Percentiles rank a stretch among this genome's conserved stretches.
Conservation (phyloP, 2,888 invertebrate species). For the Pinctada fucata region DNA sequence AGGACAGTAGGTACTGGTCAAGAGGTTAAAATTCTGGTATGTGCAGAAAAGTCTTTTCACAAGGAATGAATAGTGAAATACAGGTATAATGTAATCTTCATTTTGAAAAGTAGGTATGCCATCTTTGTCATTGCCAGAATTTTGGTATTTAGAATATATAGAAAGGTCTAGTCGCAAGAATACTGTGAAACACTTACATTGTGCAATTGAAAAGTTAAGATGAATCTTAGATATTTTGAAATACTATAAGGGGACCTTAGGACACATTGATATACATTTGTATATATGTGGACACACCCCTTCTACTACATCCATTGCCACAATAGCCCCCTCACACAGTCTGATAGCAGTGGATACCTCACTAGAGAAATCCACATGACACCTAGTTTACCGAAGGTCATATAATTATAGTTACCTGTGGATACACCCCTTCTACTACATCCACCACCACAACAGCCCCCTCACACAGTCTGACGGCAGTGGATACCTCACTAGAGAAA, state of each 20-base stretch:
- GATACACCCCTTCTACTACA: constrained; percentile 97
- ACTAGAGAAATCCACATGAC: constrained; percentile 98
- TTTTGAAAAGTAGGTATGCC: too few relatives aligned
- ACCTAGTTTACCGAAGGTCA: too few relatives aligned
- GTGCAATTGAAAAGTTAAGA: too few relatives aligned
- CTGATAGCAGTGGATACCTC: constrained; percentile 98
- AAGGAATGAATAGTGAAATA: background rate
- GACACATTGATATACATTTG: too few relatives aligned
- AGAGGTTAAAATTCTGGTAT: background rate
- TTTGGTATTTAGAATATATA: too few relatives aligned
- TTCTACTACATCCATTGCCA: constrained; percentile 97
- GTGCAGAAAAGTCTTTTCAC: background rate
- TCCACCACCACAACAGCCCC: constrained; percentile 97
- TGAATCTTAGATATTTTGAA: too few relatives aligned
- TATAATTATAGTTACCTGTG: constrained; percentile 81
- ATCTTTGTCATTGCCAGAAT: too few relatives aligned
- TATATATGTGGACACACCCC: constrained; percentile 92
- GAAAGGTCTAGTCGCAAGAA: too few relatives aligned
- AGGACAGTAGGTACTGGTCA: background rate
- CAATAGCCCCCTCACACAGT: constrained; percentile 96
- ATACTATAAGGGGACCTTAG: too few relatives aligned
- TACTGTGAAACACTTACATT: too few relatives aligned
- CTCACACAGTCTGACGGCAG: constrained; percentile 96
- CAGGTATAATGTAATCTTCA: too few relatives aligned
- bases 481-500: constrained; percentile 97